These are phyloP conservation scores for Heliothis virescens DNA, from an alignment of 1,140 invertebrate genomes.

Conservation along the genomic window DNA sequence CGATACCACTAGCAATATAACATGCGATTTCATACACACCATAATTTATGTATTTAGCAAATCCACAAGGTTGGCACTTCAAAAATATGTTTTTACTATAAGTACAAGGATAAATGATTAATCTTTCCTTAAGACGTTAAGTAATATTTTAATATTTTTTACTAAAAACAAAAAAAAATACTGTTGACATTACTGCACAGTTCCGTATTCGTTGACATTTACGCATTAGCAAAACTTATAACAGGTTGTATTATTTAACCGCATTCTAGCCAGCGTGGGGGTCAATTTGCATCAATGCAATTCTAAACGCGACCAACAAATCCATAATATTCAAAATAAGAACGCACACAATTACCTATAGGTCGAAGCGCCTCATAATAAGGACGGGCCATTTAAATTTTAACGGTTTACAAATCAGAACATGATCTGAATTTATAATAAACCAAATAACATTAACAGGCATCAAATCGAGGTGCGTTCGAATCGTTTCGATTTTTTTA, in stretches of 20 bases:
- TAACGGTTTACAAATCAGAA: constrained; percentile 37
- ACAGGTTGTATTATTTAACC: constrained; percentile 21
- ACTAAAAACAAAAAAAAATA: background rate
- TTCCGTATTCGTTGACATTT: constrained; percentile 23
- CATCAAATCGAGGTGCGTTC: constrained; percentile 24
- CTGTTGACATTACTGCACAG: constrained; percentile 8
- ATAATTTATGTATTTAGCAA: background rate
- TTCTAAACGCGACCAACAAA: background rate
- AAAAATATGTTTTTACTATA: no score
- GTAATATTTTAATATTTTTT: no score
- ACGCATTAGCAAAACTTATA: constrained; percentile 1
- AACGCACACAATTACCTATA: constrained; percentile 13
- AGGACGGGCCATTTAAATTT: constrained; percentile 42
- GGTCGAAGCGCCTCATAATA: constrained; percentile 39
- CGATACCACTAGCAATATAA: background rate
- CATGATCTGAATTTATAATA: constrained; percentile 44
- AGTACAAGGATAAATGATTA: no score
- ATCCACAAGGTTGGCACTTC: background rate
- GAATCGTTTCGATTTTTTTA: constrained; percentile 6
- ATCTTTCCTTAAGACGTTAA: no score
- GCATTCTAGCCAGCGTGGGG: constrained; percentile 37
- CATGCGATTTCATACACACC: background rate
- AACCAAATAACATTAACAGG: constrained; percentile 18
- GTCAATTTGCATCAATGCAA: constrained; percentile 34
- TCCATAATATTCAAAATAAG: constrained; percentile 13